phyloP scores from a whole-genome alignment of 2,888 invertebrate genomes.

The Odontothrips loti region DNA sequence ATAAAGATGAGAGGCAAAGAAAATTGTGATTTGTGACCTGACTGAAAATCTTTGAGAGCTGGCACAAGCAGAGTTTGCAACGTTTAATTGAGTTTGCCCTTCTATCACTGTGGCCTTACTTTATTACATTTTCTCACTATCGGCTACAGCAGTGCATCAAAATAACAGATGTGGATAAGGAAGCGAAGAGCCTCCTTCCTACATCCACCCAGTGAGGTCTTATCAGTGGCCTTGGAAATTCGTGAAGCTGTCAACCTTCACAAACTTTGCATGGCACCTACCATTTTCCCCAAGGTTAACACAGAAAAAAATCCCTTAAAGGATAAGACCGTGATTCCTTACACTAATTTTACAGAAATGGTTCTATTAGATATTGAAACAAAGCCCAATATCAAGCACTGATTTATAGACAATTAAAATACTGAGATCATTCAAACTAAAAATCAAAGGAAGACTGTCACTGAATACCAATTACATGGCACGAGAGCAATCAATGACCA shows the following conservation, averaged over 20 bases:
- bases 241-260: background rate
- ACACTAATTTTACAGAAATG: too few species aligned
- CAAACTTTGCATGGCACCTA: background rate
- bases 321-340: too few species aligned
- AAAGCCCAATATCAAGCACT: too few species aligned
- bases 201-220: background rate
- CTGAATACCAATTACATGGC: too few species aligned
- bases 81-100: background rate
- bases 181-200: background rate
- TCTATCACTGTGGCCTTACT: background rate
- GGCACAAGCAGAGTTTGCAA: background rate
- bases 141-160: background rate
- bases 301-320: too few species aligned
- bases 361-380: too few species aligned
- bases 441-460: too few species aligned
- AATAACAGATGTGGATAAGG: slow-evolving; percentile 15
- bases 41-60: background rate
- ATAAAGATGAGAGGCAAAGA: background rate
- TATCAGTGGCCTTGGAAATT: slow-evolving; percentile 14
- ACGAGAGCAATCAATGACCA: too few species aligned
- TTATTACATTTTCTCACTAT: background rate
- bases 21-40: background rate
- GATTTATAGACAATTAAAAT: too few species aligned
- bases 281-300: background rate
- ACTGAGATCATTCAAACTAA: too few species aligned